Conservation (phyloP, 35 echinoderm and acorn worm species). For the Ophiothrix spiculata region DNA sequence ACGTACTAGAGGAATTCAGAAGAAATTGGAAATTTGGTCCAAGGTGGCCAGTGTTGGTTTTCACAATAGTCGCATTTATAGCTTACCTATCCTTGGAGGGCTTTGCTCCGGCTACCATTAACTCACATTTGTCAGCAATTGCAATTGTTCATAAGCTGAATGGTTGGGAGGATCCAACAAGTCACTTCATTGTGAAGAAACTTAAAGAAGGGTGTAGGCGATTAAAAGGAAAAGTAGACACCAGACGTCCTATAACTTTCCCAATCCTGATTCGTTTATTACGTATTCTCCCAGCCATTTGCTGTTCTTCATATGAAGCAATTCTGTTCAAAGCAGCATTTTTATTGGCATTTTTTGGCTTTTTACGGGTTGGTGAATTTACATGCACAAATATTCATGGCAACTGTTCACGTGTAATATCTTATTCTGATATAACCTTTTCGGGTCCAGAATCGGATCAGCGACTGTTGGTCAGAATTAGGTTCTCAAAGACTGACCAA, state of each 20-base stretch:
- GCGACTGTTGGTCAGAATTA: neutral
- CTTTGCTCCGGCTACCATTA: slow-evolving; percentile 12
- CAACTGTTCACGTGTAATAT: neutral
- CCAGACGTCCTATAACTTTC: neutral
- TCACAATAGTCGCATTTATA: slow-evolving; percentile 12
- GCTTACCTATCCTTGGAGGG: neutral
- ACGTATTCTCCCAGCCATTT: neutral
- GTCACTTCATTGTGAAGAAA: neutral
- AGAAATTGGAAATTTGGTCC: neutral
- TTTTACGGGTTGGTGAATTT: slow-evolving; percentile 17
- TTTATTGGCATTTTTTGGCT: neutral
- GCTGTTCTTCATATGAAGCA: neutral
- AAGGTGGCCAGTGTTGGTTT: neutral
- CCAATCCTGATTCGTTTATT: neutral
- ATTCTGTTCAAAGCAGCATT: neutral
- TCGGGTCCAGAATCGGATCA: neutral
- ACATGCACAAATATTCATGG: neutral
- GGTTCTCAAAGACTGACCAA: slow-evolving; percentile 21
- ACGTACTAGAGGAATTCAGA: neutral
- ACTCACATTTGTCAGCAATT: neutral
- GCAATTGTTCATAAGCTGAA: neutral
- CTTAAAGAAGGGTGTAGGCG: neutral
- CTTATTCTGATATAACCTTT: neutral
- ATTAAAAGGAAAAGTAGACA: neutral
- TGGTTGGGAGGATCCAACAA: neutral